phyloP scores from a whole-genome alignment of 2,888 invertebrate genomes.

The Pomacea canaliculata region DNA sequence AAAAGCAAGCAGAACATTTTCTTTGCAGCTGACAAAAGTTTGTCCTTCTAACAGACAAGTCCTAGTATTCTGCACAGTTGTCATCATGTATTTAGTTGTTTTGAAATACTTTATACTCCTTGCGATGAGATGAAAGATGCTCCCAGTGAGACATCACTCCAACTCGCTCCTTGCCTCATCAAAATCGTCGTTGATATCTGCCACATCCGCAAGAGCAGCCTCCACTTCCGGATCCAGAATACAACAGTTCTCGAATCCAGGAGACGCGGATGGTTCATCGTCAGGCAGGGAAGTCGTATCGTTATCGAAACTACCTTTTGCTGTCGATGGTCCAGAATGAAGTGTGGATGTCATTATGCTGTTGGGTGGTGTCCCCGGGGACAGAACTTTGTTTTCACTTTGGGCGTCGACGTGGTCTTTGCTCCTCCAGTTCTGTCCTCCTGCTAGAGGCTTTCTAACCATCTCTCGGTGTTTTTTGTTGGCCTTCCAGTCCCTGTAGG shows the following conservation, averaged over 20 bases:
- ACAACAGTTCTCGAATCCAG: constrained; percentile 12
- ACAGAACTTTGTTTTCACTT: neutral
- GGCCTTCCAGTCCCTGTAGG: constrained; percentile 62
- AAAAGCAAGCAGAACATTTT: too few species aligned
- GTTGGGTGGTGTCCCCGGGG: neutral
- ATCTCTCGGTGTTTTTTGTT: constrained; percentile 33
- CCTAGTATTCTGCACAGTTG: too few species aligned
- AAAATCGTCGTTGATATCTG: constrained; percentile 5
- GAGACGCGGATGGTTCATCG: neutral
- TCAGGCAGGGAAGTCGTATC: neutral
- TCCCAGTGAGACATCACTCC: neutral
- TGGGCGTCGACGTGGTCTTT: neutral
- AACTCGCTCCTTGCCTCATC: constrained; percentile 1
- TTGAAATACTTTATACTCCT: too few species aligned
- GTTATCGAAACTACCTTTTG: neutral
- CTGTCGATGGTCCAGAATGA: neutral
- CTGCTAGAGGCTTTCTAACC: neutral
- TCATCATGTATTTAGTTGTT: too few species aligned
- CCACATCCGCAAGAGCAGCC: constrained; percentile 3
- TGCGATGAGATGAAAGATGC: too few species aligned
- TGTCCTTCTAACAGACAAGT: too few species aligned
- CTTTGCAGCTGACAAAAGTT: too few species aligned
- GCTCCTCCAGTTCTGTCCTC: neutral
- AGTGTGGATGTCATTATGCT: neutral
- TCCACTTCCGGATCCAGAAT: constrained; percentile 25